Percentiles rank a stretch among this genome's conserved stretches.
These are phyloP conservation scores for Asteroscopus sphinx DNA, from an alignment of 2,888 invertebrate genomes.

Conservation along the genomic window DNA sequence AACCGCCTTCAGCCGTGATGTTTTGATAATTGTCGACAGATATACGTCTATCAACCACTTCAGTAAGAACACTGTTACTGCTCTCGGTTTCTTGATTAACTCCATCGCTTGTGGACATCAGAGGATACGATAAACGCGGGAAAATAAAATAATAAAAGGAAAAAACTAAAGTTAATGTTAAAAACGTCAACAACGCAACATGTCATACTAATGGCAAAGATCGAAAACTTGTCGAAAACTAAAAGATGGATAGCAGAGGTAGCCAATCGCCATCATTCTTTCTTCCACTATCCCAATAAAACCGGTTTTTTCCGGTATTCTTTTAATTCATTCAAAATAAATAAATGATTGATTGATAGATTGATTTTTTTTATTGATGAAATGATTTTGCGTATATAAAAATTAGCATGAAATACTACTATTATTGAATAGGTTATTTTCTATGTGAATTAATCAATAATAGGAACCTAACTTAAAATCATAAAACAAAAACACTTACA, in stretches of 20 bases:
- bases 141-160: constrained; percentile 71
- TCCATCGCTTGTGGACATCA: constrained; percentile 75
- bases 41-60: constrained; percentile 39
- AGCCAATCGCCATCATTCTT: constrained; percentile 41
- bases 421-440: too few relatives aligned
- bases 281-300: constrained; percentile 14
- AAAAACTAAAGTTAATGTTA: constrained; percentile 60
- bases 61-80: constrained; percentile 33
- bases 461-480: too few relatives aligned
- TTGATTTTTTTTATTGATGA: neutral
- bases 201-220: constrained; percentile 56
- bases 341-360: too few relatives aligned
- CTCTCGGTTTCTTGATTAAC: constrained; percentile 47
- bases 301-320: constrained; percentile 22
- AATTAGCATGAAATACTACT: too few relatives aligned
- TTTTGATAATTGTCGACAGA: constrained; percentile 44
- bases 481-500: too few relatives aligned
- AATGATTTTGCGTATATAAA: too few relatives aligned
- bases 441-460: too few relatives aligned
- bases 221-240: too few relatives aligned
- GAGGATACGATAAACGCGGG: constrained; percentile 54
- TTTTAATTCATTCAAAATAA: neutral
- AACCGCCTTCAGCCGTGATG: constrained; percentile 62
- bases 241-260: constrained; percentile 32
- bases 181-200: constrained; percentile 72